Base-by-base conservation (phyloP, 2,797 vertebrate genomes). In the Geotrypetes seraphini region DNA sequence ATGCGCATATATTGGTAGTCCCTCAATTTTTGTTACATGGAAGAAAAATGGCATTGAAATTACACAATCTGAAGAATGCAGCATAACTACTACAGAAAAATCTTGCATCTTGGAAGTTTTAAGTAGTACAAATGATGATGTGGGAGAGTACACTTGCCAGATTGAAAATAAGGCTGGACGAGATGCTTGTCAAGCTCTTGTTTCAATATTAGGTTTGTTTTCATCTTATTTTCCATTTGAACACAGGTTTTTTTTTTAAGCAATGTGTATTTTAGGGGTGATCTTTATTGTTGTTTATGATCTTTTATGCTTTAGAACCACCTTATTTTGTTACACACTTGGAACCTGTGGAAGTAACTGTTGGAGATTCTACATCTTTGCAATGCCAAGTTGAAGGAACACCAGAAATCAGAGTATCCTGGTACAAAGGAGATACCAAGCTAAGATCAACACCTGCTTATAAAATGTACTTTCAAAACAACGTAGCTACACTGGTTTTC, bases 361-460 rank as follows among this genome's bases (percentile, higher is more conserved):
- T 87, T 23, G 94, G 91, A 26, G 92, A 97, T 41, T 85, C 86
- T 1, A 89, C 92, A 46, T 94, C 89, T 33, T 69, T 98, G 39
- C 92, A 96, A 57, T 97, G 95, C 43, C 78, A 73, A 4, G 62
- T 99, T 37, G 85, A 78, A 11, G 96, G 96, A 31, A 99, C 93
- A 15, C 92, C 93, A 47, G 92, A 97, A 66, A 94, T 99, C 48
- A 92, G 85, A 47, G 90, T 98, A 52, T 90, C 92, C 52, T 99
- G 96, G 96, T 99, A 92, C 69, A 99, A 96, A 78, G 94, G 87
- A 2, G 95, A 96, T 6, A 91, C 91, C 11, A 99, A 97, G 73
- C 78, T 99, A 27, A 70, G 94, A 34, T 85, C 92, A 33, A 91
- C 86, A 53, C 79, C 88, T 16, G 87, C 81, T 48, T 92, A 90